Conservation (phyloP, 2,797 vertebrate genomes). For the Oryzias sinensis region DNA sequence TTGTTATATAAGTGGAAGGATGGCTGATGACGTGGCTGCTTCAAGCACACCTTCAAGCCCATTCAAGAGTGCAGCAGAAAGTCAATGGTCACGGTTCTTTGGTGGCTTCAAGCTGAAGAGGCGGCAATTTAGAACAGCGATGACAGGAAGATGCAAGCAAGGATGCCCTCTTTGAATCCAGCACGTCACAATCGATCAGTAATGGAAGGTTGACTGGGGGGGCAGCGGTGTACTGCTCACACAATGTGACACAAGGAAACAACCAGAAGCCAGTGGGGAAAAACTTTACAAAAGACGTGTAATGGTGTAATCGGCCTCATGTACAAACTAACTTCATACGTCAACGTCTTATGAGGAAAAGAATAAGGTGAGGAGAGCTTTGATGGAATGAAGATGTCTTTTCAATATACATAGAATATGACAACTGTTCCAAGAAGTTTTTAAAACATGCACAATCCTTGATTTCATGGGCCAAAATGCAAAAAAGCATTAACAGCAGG, state of each 20-base stretch:
- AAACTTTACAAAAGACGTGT: not conserved
- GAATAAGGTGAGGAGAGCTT: too few relatives aligned
- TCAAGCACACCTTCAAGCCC: slow-evolving; percentile 19
- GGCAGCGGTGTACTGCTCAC: too few relatives aligned
- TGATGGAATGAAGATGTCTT: too few relatives aligned
- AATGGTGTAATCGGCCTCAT: slow-evolving; percentile 18
- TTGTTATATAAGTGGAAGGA: slow-evolving; percentile 32
- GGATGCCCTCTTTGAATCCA: slow-evolving; percentile 4
- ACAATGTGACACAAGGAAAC: slow-evolving; percentile 15
- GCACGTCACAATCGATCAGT: slow-evolving; percentile 17
- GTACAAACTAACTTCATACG: slow-evolving; percentile 3
- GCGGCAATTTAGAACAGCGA: slow-evolving; percentile 12
- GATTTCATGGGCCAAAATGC: too few relatives aligned
- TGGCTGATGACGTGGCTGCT: slow-evolving; percentile 27
- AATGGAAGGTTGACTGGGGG: not conserved
- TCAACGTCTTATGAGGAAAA: not conserved
- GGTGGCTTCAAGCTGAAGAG: slow-evolving; percentile 20
- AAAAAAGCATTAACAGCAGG: too few relatives aligned
- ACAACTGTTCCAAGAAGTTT: too few relatives aligned
- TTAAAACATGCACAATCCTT: too few relatives aligned
- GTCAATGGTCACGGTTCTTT: slow-evolving; percentile 14
- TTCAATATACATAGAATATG: too few relatives aligned
- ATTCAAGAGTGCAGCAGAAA: slow-evolving; percentile 28
- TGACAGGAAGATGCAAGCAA: slow-evolving; percentile 2
- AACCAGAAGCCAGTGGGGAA: not conserved